phyloP scores from a whole-genome alignment of 1,140 invertebrate genomes.

The Chymomyza costata region DNA sequence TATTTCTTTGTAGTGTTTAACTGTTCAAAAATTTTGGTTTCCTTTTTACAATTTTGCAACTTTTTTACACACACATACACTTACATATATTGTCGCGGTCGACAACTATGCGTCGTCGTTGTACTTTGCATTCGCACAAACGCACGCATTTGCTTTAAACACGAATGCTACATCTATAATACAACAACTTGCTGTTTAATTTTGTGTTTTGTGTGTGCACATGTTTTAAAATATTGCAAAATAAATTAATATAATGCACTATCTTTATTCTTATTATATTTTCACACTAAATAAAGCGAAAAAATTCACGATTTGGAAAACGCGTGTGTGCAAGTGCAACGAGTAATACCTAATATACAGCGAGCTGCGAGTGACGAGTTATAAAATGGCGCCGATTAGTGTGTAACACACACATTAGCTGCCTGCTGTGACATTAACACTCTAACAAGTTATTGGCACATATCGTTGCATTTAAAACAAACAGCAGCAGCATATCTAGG shows the following conservation, averaged over 20 bases:
- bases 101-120: slow-evolving; percentile 38
- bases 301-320: slow-evolving; percentile 64
- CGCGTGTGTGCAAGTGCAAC: slow-evolving; percentile 51
- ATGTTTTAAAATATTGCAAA: neutral
- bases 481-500: too few relatives aligned
- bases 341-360: slow-evolving; percentile 30
- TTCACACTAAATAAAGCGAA: slow-evolving; percentile 44
- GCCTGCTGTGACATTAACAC: too few relatives aligned
- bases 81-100: slow-evolving; percentile 34
- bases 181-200: slow-evolving; percentile 14
- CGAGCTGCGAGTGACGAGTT: slow-evolving; percentile 32
- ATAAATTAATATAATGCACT: too few relatives aligned
- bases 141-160: too few relatives aligned
- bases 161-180: too few relatives aligned
- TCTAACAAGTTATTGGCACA: too few relatives aligned
- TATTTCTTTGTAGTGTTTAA: too few relatives aligned
- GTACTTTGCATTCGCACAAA: slow-evolving; percentile 39
- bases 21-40: too few relatives aligned
- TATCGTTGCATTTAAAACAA: too few relatives aligned
- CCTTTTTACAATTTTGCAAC: too few relatives aligned
- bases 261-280: too few relatives aligned
- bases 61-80: slow-evolving; percentile 15
- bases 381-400: slow-evolving; percentile 36
- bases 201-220: slow-evolving; percentile 1
- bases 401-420: too few relatives aligned